Base-by-base conservation (phyloP, 2,888 invertebrate species). In the Scaptomyza caliginosa region DNA sequence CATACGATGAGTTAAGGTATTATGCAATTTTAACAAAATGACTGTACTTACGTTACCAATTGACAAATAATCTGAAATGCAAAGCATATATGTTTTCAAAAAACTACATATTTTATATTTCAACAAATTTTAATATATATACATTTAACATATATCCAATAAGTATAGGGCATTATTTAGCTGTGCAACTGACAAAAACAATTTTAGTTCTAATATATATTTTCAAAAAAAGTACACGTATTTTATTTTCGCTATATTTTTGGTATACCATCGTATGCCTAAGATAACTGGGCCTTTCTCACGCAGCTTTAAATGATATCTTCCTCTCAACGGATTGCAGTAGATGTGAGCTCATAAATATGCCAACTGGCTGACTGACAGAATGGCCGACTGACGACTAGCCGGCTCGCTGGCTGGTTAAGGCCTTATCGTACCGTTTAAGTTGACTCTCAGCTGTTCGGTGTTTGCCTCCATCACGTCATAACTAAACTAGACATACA, bases 231-330 rank as follows among this genome's bases (percentile, higher is more conserved):
- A 39, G 57, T 39, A 51, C 17, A 50, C 38, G 34, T 38, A 36
- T 28, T 34, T 57, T 49, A 40, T 59, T 60, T 72, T 68, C 21
- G 40, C 45, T 34, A 49, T 24, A 46, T 43, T 59, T 54, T 67
- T 7, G 39, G 34, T 36, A 39, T 13, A n/a, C n/a, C 36, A 23
- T 49, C 40, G 43, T 49, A 40, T 32, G 48, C 38, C 43, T 32
- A 58, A 70, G 75, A 70, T 64, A 84, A 74, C 67, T 78, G 78
- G 67, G 82, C 43, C 78, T 74, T 87, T 83, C 82, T 87, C 82
- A 83, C 82, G 82, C 74, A 74, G 82, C 87, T 83, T 83, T 71
- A 42, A 45, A 24, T 48, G 36, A 51, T 62, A 54, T 45, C 59
- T 65, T 40, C 49, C 30, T 40, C 16, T 8, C 13, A 32, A 52